Conservation (phyloP, 1,140 invertebrate species). For the Brachionus paranguensis region DNA sequence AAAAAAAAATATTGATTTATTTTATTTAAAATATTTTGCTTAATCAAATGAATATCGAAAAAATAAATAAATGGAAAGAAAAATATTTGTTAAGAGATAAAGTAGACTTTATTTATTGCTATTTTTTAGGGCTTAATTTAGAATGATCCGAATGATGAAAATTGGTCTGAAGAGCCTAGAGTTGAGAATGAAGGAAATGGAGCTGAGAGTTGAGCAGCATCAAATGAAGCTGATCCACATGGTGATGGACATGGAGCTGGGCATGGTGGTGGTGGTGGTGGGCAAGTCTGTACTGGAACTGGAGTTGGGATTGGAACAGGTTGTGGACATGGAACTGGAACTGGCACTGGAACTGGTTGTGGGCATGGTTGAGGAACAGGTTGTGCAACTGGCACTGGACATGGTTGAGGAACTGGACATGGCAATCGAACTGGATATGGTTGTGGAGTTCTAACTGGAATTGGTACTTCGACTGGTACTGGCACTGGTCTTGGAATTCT, state of each 20-base stretch:
- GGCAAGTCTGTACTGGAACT: background rate
- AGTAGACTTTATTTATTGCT: background rate
- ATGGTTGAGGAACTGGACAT: background rate
- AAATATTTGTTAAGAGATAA: background rate
- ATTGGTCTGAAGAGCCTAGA: background rate
- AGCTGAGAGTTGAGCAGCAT: background rate
- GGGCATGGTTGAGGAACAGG: background rate
- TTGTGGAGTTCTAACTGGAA: background rate
- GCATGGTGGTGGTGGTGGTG: background rate
- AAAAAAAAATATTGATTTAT: too few species aligned
- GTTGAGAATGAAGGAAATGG: background rate
- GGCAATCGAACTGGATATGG: background rate
- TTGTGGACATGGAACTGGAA: background rate
- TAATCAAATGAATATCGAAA: background rate
- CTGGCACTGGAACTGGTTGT: background rate
- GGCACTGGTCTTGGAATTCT: background rate
- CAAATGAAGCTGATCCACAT: background rate
- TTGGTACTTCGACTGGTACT: background rate
- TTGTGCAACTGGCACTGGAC: background rate
- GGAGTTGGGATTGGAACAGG: background rate
- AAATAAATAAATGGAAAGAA: background rate
- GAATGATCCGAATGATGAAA: background rate
- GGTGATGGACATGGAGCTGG: background rate
- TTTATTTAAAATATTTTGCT: background rate
- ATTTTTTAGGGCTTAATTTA: background rate